Conservation (phyloP, 2,888 invertebrate species). For the Magallana nippona region DNA sequence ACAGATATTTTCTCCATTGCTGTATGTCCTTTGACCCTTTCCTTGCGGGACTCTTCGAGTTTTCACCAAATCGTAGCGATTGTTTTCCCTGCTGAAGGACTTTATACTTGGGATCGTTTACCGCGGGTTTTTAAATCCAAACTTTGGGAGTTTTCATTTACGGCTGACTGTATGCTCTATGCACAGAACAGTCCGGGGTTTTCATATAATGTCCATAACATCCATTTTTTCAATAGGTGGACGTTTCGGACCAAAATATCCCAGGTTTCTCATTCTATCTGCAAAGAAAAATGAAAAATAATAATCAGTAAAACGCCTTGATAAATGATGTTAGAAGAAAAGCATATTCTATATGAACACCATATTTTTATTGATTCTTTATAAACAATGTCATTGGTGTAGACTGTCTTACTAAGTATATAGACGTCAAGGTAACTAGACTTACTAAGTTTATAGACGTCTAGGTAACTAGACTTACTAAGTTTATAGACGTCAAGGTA, state of each 20-base stretch:
- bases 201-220: conserved; percentile 35
- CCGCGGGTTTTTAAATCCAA: too few species aligned
- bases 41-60: too few species aligned
- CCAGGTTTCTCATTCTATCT: conserved; percentile 33
- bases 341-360: too few species aligned
- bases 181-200: not conserved
- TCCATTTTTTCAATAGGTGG: not conserved
- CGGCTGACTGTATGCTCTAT: too few species aligned
- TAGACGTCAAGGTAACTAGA: conserved; percentile 63
- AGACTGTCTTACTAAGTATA: conserved; percentile 40
- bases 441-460: conserved; percentile 50
- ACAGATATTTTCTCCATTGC: too few species aligned
- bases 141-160: too few species aligned
- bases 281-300: not conserved
- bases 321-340: too few species aligned
- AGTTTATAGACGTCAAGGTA: conserved; percentile 55
- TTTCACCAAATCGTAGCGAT: too few species aligned
- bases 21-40: too few species aligned
- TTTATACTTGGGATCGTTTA: too few species aligned
- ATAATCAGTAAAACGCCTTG: not conserved
- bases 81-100: too few species aligned
- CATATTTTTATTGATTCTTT: not conserved
- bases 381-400: not conserved
- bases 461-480: too few species aligned
- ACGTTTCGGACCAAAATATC: conserved; percentile 34